These are phyloP conservation scores for Acanthornis magna DNA, from an alignment of 2,797 vertebrate genomes.

Conservation along the genomic window DNA sequence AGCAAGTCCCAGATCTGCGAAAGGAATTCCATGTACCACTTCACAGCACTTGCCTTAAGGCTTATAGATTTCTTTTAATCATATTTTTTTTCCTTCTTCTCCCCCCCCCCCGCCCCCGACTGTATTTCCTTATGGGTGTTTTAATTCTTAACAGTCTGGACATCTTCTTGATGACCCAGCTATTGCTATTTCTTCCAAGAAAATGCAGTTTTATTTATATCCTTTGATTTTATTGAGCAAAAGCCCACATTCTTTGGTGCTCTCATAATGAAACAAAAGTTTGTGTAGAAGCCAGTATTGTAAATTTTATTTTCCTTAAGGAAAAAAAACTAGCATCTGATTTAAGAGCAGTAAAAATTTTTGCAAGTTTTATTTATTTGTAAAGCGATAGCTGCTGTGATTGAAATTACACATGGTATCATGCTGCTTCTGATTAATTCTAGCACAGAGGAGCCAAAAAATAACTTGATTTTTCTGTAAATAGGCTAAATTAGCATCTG, in stretches of 20 bases:
- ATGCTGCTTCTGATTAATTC: slow-evolving; percentile 73
- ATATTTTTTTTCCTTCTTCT: background rate
- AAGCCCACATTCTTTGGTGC: background rate
- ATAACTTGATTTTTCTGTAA: slow-evolving; percentile 57
- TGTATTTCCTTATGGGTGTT: background rate
- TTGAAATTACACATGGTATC: slow-evolving; percentile 70
- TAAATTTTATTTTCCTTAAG: slow-evolving; percentile 10
- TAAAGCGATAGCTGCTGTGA: slow-evolving; percentile 63
- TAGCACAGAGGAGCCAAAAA: slow-evolving; percentile 45
- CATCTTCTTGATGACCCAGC: background rate
- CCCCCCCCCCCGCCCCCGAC: too few species aligned
- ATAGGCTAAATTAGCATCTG: slow-evolving; percentile 58
- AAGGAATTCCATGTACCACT: background rate
- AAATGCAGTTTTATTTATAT: background rate
- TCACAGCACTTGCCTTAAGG: background rate
- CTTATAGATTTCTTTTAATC: background rate
- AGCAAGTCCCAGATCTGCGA: background rate
- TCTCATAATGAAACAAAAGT: slow-evolving; percentile 24
- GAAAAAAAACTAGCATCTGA: background rate
- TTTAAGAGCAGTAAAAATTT: slow-evolving; percentile 22
- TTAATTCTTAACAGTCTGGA: background rate
- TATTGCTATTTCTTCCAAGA: background rate
- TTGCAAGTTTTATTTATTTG: slow-evolving; percentile 56
- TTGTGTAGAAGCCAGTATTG: background rate
- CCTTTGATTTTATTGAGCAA: slow-evolving; percentile 5